Percentiles rank a stretch among this genome's conserved stretches.
These are phyloP conservation scores for Melanchra persicariae DNA, from an alignment of 2,888 invertebrate species.

Conservation along the genomic window DNA sequence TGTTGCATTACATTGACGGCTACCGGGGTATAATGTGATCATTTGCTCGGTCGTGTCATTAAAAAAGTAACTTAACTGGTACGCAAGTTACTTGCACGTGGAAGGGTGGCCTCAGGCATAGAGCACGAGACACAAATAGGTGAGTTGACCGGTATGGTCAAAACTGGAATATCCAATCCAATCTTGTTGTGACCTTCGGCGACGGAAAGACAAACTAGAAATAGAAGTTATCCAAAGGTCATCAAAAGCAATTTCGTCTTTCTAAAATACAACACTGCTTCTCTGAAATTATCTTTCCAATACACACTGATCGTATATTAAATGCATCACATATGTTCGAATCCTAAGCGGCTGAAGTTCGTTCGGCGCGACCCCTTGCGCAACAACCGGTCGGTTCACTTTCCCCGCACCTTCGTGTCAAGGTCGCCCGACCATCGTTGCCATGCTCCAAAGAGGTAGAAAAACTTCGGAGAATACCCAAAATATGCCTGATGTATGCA, in stretches of 20 bases:
- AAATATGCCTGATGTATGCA: slow-evolving; percentile 50
- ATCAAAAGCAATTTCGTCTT: neutral
- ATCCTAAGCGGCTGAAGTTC: slow-evolving; percentile 65
- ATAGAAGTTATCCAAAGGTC: neutral
- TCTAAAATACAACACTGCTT: neutral
- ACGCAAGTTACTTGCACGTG: neutral
- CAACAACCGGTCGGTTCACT: slow-evolving; percentile 88
- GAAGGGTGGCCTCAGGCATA: neutral
- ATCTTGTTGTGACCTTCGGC: neutral
- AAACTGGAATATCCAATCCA: neutral
- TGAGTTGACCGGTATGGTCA: neutral
- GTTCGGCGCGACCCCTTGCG: slow-evolving; percentile 77
- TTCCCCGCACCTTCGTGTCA: slow-evolving; percentile 86
- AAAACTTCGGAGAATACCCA: slow-evolving; percentile 66
- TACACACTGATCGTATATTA: neutral
- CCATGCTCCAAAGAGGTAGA: slow-evolving; percentile 64
- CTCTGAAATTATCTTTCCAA: slow-evolving; percentile 3
- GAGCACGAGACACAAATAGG: neutral
- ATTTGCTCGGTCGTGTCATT: too few relatives aligned
- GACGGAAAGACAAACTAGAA: neutral
- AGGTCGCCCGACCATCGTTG: slow-evolving; percentile 82
- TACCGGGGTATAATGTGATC: too few relatives aligned
- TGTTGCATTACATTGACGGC: neutral
- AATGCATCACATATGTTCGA: slow-evolving; percentile 41
- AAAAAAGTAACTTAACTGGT: too few relatives aligned